These are phyloP conservation scores for Chalcis sispes DNA, from an alignment of 2,888 invertebrate species.

Conservation along the genomic window DNA sequence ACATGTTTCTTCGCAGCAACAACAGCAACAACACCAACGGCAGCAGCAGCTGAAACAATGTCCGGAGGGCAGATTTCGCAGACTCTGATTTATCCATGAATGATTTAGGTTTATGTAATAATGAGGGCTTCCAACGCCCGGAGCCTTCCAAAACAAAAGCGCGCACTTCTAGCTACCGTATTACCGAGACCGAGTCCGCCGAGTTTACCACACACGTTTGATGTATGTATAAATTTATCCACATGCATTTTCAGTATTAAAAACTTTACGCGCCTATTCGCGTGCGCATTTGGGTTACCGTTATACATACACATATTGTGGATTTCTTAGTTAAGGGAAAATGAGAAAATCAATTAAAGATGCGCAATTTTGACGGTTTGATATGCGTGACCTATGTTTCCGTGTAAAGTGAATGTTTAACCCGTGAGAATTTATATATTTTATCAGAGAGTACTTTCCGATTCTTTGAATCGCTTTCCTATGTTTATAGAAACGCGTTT, in stretches of 20 bases:
- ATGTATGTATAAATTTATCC: background rate
- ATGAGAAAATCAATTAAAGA: too few relatives aligned
- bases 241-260: constrained; percentile 9
- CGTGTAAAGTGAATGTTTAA: too few relatives aligned
- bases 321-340: too few relatives aligned
- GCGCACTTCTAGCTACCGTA: background rate
- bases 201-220: background rate
- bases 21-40: too few relatives aligned
- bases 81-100: constrained; percentile 64
- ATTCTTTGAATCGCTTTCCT: too few relatives aligned
- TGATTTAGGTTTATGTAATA: constrained; percentile 62
- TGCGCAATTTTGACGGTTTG: too few relatives aligned
- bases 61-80: constrained; percentile 53
- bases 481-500: background rate
- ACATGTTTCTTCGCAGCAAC: too few relatives aligned
- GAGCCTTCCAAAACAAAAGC: constrained; percentile 11
- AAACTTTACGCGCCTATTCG: background rate
- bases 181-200: too few relatives aligned
- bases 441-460: too few relatives aligned
- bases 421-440: too few relatives aligned
- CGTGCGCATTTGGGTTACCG: background rate
- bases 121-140: constrained; percentile 54
- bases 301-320: too few relatives aligned
- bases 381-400: too few relatives aligned
- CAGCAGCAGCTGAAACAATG: constrained; percentile 61